Base-by-base conservation (phyloP, 2,113 vertebrate genomes). In the Coracopsis vasa region DNA sequence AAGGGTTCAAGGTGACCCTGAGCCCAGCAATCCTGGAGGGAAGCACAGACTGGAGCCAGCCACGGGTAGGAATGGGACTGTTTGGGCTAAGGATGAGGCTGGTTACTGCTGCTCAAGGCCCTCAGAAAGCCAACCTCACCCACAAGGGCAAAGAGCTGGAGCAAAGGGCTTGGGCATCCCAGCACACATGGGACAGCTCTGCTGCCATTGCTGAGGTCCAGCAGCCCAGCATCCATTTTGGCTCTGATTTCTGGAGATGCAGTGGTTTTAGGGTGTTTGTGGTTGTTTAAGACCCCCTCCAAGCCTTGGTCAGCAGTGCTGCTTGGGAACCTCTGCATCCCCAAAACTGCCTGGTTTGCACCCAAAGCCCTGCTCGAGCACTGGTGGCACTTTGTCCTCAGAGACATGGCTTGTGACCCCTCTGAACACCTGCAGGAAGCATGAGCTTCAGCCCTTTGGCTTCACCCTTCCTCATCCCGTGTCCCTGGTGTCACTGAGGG, bases 21-120 rank as follows among this genome's bases (percentile, higher is more conserved):
- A 85, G 9, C 47, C 41, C 39, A 75, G 84, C 18, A 50, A 47
- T 21, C 41, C 56, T n/a, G 15, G n/a, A 72, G 87, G 29, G 10
- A 69, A 56, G n/a, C 73, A 48, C 45, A 39, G 74, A 11, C 74
- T 80, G 90, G 74, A 95, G 75, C 53, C 87, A 77, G 58, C 0
- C 1, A 11, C 23, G 0, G 1, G 45, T 35, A 56, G 21, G 18
- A 80, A 74, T 1, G 6, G 67, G 53, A n/a, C 42, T 95, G 92
- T 96, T 97, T 97, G 79, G 93, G 74, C 53, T 91, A 20, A 82
- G 21, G 48, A 23, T 81, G 18, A 45, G 20, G 29, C 48, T 90
- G 78, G 91, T 95, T 80, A 89, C 62, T 61, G 74, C 67, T 66
- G 39, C 74, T 91, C 81, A 92, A 95, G 96, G 95, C 48, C 71